Base-by-base conservation (phyloP, 2,888 invertebrate species). In the Criorhina ranunculi region DNA sequence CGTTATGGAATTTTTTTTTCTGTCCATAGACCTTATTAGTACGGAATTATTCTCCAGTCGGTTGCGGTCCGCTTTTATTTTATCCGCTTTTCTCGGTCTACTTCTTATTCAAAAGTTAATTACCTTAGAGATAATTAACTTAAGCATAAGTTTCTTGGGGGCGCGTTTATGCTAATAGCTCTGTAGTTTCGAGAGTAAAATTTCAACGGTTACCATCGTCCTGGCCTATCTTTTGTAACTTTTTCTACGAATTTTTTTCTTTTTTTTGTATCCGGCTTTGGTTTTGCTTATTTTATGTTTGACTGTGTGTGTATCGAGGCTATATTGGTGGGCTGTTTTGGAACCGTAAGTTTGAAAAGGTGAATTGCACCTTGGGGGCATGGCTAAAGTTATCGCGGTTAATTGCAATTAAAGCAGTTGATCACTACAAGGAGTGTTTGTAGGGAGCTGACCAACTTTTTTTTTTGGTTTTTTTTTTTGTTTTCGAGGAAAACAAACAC, bases 51-150 rank as follows among this genome's bases (percentile, higher is more conserved):
- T 80, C 70, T 51, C 62, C 46, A 60, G 60, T 66, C 60, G 64
- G 80, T 64, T 70, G 66, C 46, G 85, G 70, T 35, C 59, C 46
- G n/a, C 33, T 42, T 70, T 75, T 69, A 69, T 81, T 81, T 70
- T 66, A 85, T 80, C 80, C 75, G 69, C 46, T 75, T 70, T 70
- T 12, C 79, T 66, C 53, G 75, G 85, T 79, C 73, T 64, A 69
- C 64, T 85, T 80, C 79, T 80, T 80, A 85, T 80, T 69, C 85
- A 76, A 76, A 85, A 85, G 85, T 85, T 85, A 85, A 85, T 85
- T 85, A 85, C 75, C 85, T 80, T 46, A 70, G 75, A 85, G 80
- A 76, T 85, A 85, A 85, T 85, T 85, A 85, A 85, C 85, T 85
- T 85, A 76, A 76, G 85, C 75, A 85, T 85, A 85, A 85, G 85